These are phyloP conservation scores for Pogonocichla stellata DNA, from an alignment of 2,113 vertebrate genomes.

Conservation along the genomic window DNA sequence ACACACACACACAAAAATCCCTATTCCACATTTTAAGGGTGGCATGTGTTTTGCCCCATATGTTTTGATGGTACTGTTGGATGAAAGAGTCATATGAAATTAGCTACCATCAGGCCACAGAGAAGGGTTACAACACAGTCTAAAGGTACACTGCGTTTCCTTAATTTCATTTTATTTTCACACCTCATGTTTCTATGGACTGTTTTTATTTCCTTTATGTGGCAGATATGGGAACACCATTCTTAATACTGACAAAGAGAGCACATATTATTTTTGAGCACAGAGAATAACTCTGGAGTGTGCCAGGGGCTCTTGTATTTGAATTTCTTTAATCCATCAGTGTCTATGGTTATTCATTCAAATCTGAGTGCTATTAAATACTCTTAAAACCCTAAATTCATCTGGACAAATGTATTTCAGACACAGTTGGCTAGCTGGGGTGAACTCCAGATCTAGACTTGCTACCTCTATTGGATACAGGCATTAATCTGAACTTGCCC, in stretches of 20 bases:
- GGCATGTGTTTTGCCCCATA: not conserved
- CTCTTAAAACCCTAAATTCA: not conserved
- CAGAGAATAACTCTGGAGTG: not conserved
- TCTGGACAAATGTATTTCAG: not conserved
- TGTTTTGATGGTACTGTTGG: not conserved
- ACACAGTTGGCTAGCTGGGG: not conserved
- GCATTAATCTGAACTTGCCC: not conserved
- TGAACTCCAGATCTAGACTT: not conserved
- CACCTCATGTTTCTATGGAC: not conserved
- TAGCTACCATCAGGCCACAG: not conserved
- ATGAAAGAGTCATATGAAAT: not conserved
- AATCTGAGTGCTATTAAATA: not conserved
- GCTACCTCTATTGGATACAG: not conserved
- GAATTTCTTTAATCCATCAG: not conserved
- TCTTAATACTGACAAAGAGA: not conserved
- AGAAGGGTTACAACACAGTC: not conserved
- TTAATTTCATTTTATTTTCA: not conserved
- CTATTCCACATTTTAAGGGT: not conserved
- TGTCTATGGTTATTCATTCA: not conserved
- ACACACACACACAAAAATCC: too few relatives aligned
- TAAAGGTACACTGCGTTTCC: not conserved
- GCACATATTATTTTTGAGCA: not conserved
- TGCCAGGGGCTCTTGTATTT: not conserved
- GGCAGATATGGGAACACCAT: not conserved
- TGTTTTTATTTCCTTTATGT: not conserved